Conservation (phyloP, 2,888 invertebrate species). For the Cerastis rubricosa region DNA sequence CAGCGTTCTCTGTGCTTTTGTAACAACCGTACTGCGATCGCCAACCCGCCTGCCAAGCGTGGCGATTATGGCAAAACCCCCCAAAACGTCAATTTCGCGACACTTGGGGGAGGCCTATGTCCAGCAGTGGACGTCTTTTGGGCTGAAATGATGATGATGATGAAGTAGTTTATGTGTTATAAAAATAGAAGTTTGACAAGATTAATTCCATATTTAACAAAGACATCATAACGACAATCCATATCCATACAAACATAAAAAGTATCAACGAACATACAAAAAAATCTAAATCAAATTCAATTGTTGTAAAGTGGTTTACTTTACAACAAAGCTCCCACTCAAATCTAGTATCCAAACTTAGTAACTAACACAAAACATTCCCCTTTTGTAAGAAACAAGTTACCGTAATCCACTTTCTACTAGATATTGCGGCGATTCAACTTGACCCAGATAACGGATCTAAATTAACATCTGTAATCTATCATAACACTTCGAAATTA, state of each 20-base stretch:
- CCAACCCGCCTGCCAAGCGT: no score
- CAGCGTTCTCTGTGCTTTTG: no score
- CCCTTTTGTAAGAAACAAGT: conserved; percentile 61
- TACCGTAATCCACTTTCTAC: conserved; percentile 69
- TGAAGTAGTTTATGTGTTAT: no score
- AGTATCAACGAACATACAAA: not conserved
- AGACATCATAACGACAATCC: not conserved
- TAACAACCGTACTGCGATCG: no score
- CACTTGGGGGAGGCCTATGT: no score
- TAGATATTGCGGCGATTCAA: conserved; percentile 63
- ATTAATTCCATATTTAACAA: not conserved
- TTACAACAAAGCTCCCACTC: not conserved
- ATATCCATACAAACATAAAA: not conserved
- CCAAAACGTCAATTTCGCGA: no score
- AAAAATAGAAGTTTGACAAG: not conserved
- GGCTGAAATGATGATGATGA: no score
- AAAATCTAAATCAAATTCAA: not conserved
- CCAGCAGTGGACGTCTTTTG: no score
- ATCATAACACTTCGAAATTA: conserved; percentile 56
- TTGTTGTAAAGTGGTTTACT: no score
- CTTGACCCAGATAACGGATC: conserved; percentile 66
- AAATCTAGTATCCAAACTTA: conserved; percentile 27
- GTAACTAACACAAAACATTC: conserved; percentile 30
- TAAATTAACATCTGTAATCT: conserved; percentile 66
- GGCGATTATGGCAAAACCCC: no score